Evolutionary conservation across 2,113 vertebrate genomes (phyloP).

Genomic region (Amblyornis subalaris): DNA sequence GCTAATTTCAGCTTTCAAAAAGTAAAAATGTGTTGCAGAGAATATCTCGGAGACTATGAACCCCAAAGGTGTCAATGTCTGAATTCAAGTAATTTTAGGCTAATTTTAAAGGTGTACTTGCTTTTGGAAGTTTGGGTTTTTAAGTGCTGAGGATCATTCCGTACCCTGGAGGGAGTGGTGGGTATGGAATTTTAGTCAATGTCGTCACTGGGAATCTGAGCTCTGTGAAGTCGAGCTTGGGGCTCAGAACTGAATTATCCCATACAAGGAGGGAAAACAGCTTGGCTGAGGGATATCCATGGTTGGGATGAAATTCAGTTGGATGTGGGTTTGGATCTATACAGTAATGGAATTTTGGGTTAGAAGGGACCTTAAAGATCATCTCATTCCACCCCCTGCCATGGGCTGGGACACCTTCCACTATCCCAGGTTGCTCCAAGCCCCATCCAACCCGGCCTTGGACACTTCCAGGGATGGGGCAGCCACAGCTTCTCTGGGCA

Average conservation of each 20-base stretch:
- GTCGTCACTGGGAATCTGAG: neutral
- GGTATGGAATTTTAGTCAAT: neutral
- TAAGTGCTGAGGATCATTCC: neutral
- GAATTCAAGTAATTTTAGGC: neutral
- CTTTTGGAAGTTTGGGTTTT: neutral
- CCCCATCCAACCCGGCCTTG: neutral
- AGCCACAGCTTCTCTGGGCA: neutral
- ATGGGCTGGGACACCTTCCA: neutral
- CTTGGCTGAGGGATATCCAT: neutral
- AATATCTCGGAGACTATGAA: neutral
- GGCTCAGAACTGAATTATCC: neutral
- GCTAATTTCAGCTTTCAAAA: neutral
- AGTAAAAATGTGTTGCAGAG: neutral
- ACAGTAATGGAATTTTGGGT: neutral
- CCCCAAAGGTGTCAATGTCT: neutral
- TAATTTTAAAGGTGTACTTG: neutral
- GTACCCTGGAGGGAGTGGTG: neutral
- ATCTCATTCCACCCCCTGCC: neutral
- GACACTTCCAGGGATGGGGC: neutral
- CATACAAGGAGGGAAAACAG: neutral
- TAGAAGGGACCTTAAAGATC: neutral
- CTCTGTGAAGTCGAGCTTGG: neutral
- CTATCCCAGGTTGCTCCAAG: accelerated
- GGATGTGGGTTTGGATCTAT: neutral
- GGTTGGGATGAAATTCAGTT: neutral